Percentiles rank a stretch among this genome's conserved stretches.
These are phyloP conservation scores for Ganaspis sp. DNA, from an alignment of 1,140 invertebrate species.

Conservation along the genomic window DNA sequence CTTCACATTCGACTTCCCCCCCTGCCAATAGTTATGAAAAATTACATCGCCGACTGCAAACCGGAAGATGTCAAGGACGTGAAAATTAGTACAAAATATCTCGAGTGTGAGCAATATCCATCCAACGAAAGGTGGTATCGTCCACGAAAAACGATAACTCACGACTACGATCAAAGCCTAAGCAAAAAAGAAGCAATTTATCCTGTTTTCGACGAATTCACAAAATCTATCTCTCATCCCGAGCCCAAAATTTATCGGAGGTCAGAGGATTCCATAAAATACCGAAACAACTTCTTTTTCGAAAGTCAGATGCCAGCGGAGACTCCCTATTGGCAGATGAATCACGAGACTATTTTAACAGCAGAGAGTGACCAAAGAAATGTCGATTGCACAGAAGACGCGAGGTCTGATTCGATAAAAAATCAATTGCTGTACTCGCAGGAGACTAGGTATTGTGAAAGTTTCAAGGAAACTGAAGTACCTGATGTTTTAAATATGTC, in stretches of 20 bases:
- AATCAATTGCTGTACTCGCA: neutral
- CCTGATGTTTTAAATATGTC: conserved; percentile 2
- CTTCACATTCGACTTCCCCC: conserved; percentile 73
- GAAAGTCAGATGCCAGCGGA: neutral
- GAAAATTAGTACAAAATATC: conserved; percentile 55
- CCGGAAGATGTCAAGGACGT: conserved; percentile 59
- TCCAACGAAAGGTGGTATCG: conserved; percentile 43
- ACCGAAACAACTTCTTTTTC: neutral
- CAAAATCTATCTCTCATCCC: neutral
- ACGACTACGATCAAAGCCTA: neutral
- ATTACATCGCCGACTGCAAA: conserved; percentile 48
- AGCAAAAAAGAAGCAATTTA: neutral
- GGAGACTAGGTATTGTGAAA: conserved; percentile 3
- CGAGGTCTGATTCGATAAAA: neutral
- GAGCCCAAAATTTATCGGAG: neutral
- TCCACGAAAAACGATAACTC: neutral
- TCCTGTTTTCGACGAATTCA: neutral
- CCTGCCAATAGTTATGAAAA: conserved; percentile 52
- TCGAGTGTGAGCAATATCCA: conserved; percentile 59
- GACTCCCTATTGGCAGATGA: conserved; percentile 1
- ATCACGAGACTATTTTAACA: conserved; percentile 1
- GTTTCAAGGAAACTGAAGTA: conserved; percentile 2
- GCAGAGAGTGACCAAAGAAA: conserved; percentile 14
- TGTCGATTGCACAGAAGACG: neutral
- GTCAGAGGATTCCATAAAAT: neutral